Percentiles rank a stretch among this genome's conserved stretches.
These are phyloP conservation scores for Luperina nickerlii DNA, from an alignment of 2,888 invertebrate genomes.

Conservation along the genomic window DNA sequence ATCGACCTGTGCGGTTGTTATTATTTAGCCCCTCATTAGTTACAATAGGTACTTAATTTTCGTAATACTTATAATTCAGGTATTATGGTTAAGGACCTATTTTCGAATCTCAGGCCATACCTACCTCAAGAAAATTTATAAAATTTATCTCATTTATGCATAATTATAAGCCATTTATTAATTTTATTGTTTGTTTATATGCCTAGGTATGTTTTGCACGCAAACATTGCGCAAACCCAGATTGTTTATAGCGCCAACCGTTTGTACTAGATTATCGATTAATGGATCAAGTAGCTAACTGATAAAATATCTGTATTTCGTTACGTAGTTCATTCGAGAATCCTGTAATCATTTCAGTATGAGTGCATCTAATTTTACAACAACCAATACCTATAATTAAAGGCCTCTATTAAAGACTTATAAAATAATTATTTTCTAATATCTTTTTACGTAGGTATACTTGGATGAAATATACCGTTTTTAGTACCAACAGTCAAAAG, in stretches of 20 bases:
- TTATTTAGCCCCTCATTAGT: too few relatives aligned
- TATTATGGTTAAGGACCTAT: too few relatives aligned
- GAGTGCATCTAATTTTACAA: background rate
- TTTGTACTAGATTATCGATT: background rate
- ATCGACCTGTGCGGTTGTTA: too few relatives aligned
- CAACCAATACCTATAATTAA: background rate
- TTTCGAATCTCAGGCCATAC: background rate
- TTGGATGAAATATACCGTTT: background rate
- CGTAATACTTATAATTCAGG: background rate
- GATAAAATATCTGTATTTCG: background rate
- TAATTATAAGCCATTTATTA: constrained; percentile 11
- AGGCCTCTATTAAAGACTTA: background rate
- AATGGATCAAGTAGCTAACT: background rate
- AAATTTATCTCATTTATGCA: background rate
- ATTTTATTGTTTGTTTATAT: constrained; percentile 19
- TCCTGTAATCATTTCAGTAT: background rate
- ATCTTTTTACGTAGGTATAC: too few relatives aligned
- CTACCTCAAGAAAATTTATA: constrained; percentile 9
- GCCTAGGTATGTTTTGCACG: constrained; percentile 6
- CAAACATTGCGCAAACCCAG: constrained; percentile 10
- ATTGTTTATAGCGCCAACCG: background rate
- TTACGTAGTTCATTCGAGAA: background rate
- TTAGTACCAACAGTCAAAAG: background rate
- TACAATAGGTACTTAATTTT: background rate
- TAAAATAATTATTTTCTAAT: background rate